A percentile compares a stretch with the other conserved stretches of the same genome.
Conservation (phyloP, 2,113 vertebrate species). For the Orthonyx spaldingii region DNA sequence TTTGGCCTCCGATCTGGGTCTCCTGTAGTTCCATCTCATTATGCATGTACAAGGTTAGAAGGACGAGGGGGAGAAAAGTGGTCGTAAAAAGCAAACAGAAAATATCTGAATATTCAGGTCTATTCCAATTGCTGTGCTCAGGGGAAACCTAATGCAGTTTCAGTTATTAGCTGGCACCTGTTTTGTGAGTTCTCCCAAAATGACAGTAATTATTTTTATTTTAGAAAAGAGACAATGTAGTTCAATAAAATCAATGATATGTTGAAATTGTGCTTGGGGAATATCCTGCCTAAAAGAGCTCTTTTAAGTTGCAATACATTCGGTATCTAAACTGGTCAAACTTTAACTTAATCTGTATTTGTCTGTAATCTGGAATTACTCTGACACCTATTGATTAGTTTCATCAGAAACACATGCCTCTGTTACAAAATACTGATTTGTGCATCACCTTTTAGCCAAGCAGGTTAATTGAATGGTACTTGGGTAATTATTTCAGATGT, state of each 20-base stretch:
- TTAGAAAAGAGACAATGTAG: neutral
- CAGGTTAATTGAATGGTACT: constrained; percentile 30
- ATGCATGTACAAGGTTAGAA: neutral
- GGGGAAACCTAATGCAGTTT: neutral
- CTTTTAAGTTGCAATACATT: neutral
- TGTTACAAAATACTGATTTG: constrained; percentile 28
- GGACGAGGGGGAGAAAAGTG: neutral
- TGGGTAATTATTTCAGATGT: neutral
- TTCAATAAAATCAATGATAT: neutral
- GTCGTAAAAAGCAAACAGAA: neutral
- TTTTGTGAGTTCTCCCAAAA: neutral
- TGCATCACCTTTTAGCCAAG: constrained; percentile 18
- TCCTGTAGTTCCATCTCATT: neutral
- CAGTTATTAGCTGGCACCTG: neutral
- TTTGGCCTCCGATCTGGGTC: neutral
- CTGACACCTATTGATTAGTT: constrained; percentile 9
- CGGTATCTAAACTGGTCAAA: neutral
- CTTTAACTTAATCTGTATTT: neutral
- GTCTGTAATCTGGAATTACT: neutral
- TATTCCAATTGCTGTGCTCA: neutral
- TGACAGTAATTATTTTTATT: neutral
- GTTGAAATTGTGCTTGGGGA: neutral
- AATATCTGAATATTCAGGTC: neutral
- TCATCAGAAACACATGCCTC: neutral
- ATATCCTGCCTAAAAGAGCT: neutral